Evolutionary conservation across 2,797 vertebrate genomes (phyloP).

Genomic region (Phyllotis vaccarum): DNA sequence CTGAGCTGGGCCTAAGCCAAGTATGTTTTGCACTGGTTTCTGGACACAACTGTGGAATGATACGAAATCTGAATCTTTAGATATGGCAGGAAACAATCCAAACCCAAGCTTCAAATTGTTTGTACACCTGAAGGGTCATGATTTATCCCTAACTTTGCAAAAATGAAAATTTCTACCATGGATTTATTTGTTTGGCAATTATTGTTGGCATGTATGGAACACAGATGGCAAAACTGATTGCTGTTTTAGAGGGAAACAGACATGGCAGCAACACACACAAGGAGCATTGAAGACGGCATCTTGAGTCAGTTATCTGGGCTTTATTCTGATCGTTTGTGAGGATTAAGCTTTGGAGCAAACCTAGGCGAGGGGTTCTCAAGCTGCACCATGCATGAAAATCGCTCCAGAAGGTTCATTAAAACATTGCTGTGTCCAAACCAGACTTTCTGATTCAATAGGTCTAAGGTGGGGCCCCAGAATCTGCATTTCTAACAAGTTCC

Average conservation of each 20-base stretch:
- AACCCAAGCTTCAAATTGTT: slow-evolving; percentile 67
- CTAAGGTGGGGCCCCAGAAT: background rate
- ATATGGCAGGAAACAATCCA: slow-evolving; percentile 62
- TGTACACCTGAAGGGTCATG: slow-evolving; percentile 71
- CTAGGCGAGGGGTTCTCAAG: slow-evolving; percentile 40
- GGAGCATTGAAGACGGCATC: background rate
- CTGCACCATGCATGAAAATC: background rate
- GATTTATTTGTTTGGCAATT: slow-evolving; percentile 59
- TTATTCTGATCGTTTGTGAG: background rate
- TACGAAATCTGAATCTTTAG: slow-evolving; percentile 57
- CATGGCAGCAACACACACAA: background rate
- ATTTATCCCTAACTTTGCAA: slow-evolving; percentile 65
- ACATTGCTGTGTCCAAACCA: background rate
- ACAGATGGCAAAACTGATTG: background rate
- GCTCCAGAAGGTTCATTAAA: slow-evolving; percentile 14
- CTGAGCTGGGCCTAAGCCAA: slow-evolving; percentile 47
- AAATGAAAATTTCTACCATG: slow-evolving; percentile 53
- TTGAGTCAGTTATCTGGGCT: slow-evolving; percentile 29
- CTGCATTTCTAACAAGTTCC: slow-evolving; percentile 60
- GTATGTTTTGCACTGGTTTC: slow-evolving; percentile 59
- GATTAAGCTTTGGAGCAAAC: slow-evolving; percentile 48
- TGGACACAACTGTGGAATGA: slow-evolving; percentile 64
- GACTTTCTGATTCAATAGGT: slow-evolving; percentile 23
- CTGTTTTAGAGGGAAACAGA: background rate
- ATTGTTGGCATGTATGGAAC: background rate